These are phyloP conservation scores for Vidua chalybeata DNA, from an alignment of 2,113 vertebrate species.

Conservation along the genomic window DNA sequence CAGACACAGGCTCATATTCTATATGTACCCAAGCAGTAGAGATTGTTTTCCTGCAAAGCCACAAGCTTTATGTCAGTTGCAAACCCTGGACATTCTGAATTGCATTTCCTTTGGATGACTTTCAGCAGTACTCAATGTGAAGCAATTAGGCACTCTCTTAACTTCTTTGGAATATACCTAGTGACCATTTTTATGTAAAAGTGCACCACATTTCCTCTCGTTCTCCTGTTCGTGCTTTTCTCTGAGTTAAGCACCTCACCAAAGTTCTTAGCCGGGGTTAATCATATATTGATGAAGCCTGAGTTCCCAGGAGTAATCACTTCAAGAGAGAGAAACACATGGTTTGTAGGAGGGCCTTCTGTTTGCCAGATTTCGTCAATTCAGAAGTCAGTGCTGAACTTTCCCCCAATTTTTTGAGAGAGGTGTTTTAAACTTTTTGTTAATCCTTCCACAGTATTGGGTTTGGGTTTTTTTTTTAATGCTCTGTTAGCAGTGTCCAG, in stretches of 20 bases:
- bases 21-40: background rate
- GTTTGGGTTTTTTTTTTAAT: background rate
- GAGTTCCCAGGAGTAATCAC: conserved; percentile 11
- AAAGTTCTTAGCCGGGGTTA: background rate
- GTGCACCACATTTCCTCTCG: background rate
- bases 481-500: background rate
- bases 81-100: background rate
- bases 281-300: background rate
- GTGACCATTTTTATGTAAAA: background rate
- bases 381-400: conserved; percentile 19
- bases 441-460: background rate
- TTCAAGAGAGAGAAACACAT: conserved; percentile 1
- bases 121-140: background rate
- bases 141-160: background rate
- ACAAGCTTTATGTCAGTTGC: background rate
- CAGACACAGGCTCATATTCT: background rate
- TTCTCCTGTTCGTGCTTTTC: background rate
- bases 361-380: conserved; percentile 36
- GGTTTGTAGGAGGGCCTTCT: conserved; percentile 24
- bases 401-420: background rate
- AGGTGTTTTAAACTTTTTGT: background rate
- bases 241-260: background rate
- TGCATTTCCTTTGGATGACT: background rate
- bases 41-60: background rate
- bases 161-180: background rate